phyloP scores from a whole-genome alignment of 2,797 vertebrate species.

The Psittacula echo region DNA sequence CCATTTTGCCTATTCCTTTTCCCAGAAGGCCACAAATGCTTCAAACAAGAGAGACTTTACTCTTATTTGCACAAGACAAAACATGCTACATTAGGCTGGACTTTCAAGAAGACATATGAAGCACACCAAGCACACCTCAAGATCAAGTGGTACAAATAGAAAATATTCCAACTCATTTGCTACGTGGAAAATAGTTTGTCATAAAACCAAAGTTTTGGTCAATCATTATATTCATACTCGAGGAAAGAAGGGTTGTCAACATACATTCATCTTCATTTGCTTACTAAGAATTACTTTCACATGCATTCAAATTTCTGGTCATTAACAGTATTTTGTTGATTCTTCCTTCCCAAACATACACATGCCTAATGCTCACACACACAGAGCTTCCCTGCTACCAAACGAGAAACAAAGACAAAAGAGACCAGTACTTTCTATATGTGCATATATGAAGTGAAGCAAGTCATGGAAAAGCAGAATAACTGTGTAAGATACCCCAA shows the following conservation, averaged over 20 bases:
- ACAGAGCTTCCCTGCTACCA: neutral
- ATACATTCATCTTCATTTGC: neutral
- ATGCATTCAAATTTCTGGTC: neutral
- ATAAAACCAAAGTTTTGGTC: neutral
- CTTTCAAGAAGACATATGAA: neutral
- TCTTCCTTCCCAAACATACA: neutral
- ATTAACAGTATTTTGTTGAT: neutral
- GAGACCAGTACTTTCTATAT: neutral
- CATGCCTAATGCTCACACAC: neutral
- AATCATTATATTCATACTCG: neutral
- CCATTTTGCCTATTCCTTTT: neutral
- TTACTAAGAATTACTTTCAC: neutral
- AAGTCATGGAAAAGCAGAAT: neutral
- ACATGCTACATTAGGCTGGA: accelerated
- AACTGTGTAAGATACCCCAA: neutral
- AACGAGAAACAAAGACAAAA: neutral
- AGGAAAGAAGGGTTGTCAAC: neutral
- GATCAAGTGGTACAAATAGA: neutral
- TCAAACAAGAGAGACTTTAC: neutral
- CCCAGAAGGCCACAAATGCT: neutral
- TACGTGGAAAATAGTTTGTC: neutral
- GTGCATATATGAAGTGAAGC: neutral
- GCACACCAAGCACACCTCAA: neutral
- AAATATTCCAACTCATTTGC: neutral
- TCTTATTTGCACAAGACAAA: neutral